Evolutionary conservation across 1,140 invertebrate species (phyloP).

Genomic region (Pemphigus obesinymphae): DNA sequence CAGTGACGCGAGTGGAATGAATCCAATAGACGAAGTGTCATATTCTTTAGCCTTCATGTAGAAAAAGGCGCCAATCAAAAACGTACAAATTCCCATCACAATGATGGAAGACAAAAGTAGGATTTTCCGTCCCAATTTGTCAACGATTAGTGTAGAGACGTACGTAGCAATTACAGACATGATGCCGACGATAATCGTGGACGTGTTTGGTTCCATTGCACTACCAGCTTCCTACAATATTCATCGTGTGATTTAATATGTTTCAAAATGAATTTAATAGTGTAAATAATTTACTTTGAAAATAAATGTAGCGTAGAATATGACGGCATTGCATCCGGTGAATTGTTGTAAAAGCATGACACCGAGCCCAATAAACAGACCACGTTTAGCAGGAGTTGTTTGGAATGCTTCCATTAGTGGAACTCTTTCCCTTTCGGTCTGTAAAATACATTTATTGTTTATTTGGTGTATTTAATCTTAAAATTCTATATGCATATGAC

Average conservation of each 20-base stretch:
- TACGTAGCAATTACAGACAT: conserved; percentile 72
- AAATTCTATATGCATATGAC: too few species aligned
- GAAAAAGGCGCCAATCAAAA: conserved; percentile 62
- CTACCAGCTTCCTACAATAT: conserved; percentile 54
- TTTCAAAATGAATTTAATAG: not conserved
- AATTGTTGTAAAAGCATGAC: conserved; percentile 84
- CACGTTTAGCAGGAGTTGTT: conserved; percentile 61
- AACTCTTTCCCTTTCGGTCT: conserved; percentile 47
- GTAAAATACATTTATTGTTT: not conserved
- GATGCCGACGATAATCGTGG: conserved; percentile 70
- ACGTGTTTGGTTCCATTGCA: conserved; percentile 54
- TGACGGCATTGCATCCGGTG: conserved; percentile 78
- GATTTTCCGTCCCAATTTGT: conserved; percentile 64
- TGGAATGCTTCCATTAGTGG: conserved; percentile 58
- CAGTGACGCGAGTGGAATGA: conserved; percentile 52
- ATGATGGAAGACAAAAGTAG: conserved; percentile 62
- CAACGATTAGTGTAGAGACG: conserved; percentile 63
- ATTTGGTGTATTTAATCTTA: not conserved
- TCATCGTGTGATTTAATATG: not conserved
- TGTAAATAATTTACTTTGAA: conserved; percentile 56
- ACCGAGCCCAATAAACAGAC: conserved; percentile 66
- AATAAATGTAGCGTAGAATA: conserved; percentile 72
- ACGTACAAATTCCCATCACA: conserved; percentile 60
- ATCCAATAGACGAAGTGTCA: conserved; percentile 49
- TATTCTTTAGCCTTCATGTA: conserved; percentile 53